Conservation (phyloP, 2,888 invertebrate species). For the Alloscopus bannaensis region DNA sequence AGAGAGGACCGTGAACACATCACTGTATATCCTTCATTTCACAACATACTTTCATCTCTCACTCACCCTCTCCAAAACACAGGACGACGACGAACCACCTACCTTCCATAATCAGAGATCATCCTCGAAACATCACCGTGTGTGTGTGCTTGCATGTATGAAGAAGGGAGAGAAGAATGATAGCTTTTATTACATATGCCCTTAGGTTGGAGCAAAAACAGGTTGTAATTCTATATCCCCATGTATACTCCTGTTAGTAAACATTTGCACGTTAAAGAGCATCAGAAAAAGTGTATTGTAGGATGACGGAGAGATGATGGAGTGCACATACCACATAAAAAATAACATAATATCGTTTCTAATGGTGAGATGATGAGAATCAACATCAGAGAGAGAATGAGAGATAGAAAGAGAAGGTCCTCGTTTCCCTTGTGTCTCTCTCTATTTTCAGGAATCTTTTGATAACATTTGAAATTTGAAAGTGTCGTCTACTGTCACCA, state of each 20-base stretch:
- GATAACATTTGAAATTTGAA: too few relatives aligned
- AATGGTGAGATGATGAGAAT: not conserved
- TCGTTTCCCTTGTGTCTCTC: too few relatives aligned
- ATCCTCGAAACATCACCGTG: constrained; percentile 26
- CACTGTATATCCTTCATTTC: constrained; percentile 23
- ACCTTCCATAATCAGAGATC: constrained; percentile 14
- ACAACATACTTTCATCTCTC: constrained; percentile 38
- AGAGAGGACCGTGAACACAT: too few relatives aligned
- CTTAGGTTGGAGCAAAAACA: constrained; percentile 55
- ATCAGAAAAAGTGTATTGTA: constrained; percentile 46
- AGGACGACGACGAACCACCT: too few relatives aligned
- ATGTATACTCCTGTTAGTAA: constrained; percentile 54
- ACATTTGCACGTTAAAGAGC: constrained; percentile 57
- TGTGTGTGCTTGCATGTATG: constrained; percentile 26
- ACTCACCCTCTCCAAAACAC: not conserved
- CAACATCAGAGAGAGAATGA: too few relatives aligned
- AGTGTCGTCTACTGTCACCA: too few relatives aligned
- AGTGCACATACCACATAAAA: too few relatives aligned
- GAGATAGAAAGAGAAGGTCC: too few relatives aligned
- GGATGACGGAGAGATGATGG: constrained; percentile 39
- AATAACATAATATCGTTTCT: not conserved
- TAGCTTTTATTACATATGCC: constrained; percentile 27
- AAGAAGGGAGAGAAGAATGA: constrained; percentile 14
- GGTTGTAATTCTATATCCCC: constrained; percentile 47
- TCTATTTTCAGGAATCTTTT: too few relatives aligned